Evolutionary conservation across 2,888 invertebrate species (phyloP).

Genomic region (Falcaria lacertinaria): DNA sequence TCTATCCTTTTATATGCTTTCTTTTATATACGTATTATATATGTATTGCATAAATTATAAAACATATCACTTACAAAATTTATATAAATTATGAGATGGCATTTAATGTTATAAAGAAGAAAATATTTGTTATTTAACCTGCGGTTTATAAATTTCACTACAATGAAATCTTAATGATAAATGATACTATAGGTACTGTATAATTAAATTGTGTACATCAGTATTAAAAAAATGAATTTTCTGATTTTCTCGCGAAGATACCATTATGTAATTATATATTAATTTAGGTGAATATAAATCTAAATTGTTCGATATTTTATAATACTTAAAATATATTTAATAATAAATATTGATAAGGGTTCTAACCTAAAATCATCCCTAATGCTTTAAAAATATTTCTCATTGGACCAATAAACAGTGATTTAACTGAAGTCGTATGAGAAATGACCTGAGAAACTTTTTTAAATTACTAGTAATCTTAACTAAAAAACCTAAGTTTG

Average conservation of each 20-base stretch:
- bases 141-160: neutral
- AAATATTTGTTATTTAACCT: neutral
- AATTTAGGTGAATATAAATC: too few relatives aligned
- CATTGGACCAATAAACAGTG: conserved; percentile 26
- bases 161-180: too few relatives aligned
- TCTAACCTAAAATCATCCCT: neutral
- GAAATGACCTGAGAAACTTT: neutral
- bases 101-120: conserved; percentile 12
- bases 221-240: too few relatives aligned
- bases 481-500: conserved; percentile 10
- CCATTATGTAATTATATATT: too few relatives aligned
- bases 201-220: too few relatives aligned
- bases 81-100: conserved; percentile 20
- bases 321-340: too few relatives aligned
- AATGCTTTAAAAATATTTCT: conserved; percentile 12
- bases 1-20: conserved; percentile 17
- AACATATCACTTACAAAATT: conserved; percentile 41
- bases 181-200: too few relatives aligned
- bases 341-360: too few relatives aligned
- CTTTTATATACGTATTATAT: conserved; percentile 42
- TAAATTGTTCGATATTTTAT: too few relatives aligned
- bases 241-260: too few relatives aligned
- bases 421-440: conserved; percentile 10
- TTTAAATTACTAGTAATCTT: neutral
- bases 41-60: conserved; percentile 38